phyloP scores from a whole-genome alignment of 2,888 invertebrate species.

The Coleophora flavipennella region DNA sequence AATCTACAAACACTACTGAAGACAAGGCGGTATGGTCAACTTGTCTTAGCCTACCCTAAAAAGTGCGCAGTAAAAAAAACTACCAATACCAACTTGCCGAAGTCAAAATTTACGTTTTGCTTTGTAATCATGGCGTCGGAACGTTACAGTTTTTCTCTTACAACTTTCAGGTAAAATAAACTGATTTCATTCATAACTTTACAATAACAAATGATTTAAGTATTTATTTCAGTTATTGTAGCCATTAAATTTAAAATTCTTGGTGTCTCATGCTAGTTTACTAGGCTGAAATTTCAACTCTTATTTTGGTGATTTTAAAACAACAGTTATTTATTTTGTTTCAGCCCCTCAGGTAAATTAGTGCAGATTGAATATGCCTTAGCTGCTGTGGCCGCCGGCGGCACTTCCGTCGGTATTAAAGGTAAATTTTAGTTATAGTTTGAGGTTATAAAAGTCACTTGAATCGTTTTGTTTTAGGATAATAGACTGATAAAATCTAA shows the following conservation, averaged over 20 bases:
- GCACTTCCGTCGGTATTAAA: slow-evolving; percentile 99
- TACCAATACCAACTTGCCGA: slow-evolving; percentile 38
- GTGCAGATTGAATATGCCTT: slow-evolving; percentile 99
- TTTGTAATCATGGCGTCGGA: slow-evolving; percentile 91
- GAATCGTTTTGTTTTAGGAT: too few species aligned
- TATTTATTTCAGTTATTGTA: too few species aligned
- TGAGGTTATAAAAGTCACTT: slow-evolving; percentile 34
- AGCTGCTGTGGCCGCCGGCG: slow-evolving; percentile 98
- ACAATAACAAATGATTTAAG: background rate
- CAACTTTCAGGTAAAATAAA: slow-evolving; percentile 73
- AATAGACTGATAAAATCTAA: too few species aligned
- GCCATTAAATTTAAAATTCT: too few species aligned
- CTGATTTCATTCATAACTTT: slow-evolving; percentile 19
- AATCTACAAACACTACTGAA: too few species aligned
- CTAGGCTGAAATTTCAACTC: too few species aligned
- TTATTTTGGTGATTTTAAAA: too few species aligned
- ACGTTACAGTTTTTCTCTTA: slow-evolving; percentile 97
- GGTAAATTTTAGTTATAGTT: slow-evolving; percentile 62
- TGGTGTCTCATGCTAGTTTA: too few species aligned
- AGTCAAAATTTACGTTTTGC: slow-evolving; percentile 30
- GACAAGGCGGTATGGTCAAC: too few species aligned
- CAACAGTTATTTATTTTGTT: slow-evolving; percentile 39
- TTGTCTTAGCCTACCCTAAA: too few species aligned
- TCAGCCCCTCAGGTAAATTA: slow-evolving; percentile 97
- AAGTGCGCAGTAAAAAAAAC: too few species aligned